Evolutionary conservation across 2,113 vertebrate genomes (phyloP).

Genomic region (Microcebus murinus): DNA sequence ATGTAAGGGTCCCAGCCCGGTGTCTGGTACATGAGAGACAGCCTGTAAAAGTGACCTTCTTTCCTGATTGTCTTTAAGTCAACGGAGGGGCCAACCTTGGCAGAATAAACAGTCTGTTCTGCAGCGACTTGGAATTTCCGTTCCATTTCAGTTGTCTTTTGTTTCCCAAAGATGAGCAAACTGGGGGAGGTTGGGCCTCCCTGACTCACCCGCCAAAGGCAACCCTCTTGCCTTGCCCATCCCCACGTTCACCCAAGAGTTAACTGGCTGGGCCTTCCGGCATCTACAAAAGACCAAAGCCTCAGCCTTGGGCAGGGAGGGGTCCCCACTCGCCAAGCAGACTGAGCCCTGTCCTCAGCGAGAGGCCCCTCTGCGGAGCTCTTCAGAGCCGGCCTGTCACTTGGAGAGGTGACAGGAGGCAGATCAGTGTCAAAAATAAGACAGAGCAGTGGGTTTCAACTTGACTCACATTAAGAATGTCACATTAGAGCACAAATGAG

Average conservation of each 20-base stretch:
- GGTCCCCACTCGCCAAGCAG: neutral
- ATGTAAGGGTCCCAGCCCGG: neutral
- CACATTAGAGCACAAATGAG: slow-evolving; percentile 63
- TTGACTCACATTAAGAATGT: slow-evolving; percentile 70
- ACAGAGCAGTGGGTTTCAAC: slow-evolving; percentile 65
- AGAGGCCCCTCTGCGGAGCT: neutral
- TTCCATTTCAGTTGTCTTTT: neutral
- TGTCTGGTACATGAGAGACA: neutral
- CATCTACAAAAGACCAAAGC: neutral
- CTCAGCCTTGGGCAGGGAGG: neutral
- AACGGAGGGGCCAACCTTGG: neutral
- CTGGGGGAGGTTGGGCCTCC: neutral
- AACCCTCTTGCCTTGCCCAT: neutral
- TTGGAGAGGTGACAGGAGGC: slow-evolving; percentile 26
- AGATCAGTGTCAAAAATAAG: slow-evolving; percentile 70
- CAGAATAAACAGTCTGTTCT: neutral
- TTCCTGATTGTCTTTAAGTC: neutral
- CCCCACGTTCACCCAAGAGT: too few relatives aligned
- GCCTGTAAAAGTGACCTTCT: neutral
- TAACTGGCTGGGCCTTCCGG: neutral
- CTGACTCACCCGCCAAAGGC: neutral
- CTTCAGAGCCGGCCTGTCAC: slow-evolving; percentile 18
- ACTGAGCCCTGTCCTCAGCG: neutral
- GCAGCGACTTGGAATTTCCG: neutral
- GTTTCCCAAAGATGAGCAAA: neutral